These are phyloP conservation scores for Daphoenositta chrysoptera DNA, from an alignment of 2,113 vertebrate genomes.

Conservation along the genomic window DNA sequence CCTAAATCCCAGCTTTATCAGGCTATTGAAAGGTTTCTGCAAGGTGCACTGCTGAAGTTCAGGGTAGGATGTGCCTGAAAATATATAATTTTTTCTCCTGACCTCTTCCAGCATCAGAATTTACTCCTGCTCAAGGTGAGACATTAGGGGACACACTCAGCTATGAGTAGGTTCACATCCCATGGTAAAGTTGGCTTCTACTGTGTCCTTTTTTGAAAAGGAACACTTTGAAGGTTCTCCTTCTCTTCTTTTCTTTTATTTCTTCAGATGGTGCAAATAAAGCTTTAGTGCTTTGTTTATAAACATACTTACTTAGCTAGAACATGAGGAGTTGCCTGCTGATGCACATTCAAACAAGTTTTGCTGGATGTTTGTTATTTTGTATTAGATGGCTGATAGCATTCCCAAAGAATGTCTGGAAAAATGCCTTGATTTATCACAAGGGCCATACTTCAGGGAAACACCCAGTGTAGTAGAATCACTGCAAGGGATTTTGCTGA, in stretches of 20 bases:
- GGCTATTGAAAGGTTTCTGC: not conserved
- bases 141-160: not conserved
- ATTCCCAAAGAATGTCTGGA: conserved; percentile 6
- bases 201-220: not conserved
- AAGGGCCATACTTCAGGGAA: not conserved
- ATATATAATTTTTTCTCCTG: not conserved
- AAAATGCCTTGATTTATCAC: not conserved
- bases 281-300: not conserved
- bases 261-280: not conserved
- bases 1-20: not conserved
- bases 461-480: not conserved
- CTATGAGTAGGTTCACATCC: not conserved
- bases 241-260: not conserved
- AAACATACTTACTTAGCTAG: not conserved
- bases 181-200: not conserved
- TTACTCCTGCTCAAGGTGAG: not conserved
- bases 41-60: not conserved
- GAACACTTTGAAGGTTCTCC: not conserved
- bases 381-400: not conserved
- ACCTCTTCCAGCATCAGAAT: not conserved
- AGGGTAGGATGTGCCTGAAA: not conserved
- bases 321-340: not conserved
- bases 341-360: not conserved
- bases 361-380: not conserved
- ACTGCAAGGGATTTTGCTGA: not conserved